Conservation (phyloP, 2,113 vertebrate species). For the Fregetta grallaria region DNA sequence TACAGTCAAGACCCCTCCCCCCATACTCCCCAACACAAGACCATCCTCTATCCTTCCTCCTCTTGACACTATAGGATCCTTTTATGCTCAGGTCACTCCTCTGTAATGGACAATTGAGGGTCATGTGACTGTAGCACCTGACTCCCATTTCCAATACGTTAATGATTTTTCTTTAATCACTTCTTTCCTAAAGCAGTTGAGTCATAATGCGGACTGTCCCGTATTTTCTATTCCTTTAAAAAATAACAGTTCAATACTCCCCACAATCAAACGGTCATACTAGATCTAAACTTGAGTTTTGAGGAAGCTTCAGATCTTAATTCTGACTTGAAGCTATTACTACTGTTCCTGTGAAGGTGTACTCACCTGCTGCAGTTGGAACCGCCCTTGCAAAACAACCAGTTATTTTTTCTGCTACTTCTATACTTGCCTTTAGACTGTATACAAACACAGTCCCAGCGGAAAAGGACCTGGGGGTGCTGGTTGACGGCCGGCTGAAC, state of each 20-base stretch:
- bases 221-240: not conserved
- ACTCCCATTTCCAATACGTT: not conserved
- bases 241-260: not conserved
- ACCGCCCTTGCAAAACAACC: not conserved
- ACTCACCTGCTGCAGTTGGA: not conserved
- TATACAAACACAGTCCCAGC: not conserved
- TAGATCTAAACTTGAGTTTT: not conserved
- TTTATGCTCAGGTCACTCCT: not conserved
- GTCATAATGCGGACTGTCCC: not conserved
- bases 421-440: not conserved
- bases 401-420: not conserved
- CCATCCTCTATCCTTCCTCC: accelerated
- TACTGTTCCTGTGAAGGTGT: not conserved
- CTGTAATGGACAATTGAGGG: not conserved
- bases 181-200: not conserved
- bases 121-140: not conserved
- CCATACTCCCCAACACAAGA: too few relatives aligned
- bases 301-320: not conserved
- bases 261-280: not conserved
- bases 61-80: accelerated
- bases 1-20: too few relatives aligned
- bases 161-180: not conserved
- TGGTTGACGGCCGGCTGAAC: too few relatives aligned
- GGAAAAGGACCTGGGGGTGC: too few relatives aligned
- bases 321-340: not conserved